Evolutionary conservation across 1,140 invertebrate genomes (phyloP).

Genomic region (Drosophila erecta): DNA sequence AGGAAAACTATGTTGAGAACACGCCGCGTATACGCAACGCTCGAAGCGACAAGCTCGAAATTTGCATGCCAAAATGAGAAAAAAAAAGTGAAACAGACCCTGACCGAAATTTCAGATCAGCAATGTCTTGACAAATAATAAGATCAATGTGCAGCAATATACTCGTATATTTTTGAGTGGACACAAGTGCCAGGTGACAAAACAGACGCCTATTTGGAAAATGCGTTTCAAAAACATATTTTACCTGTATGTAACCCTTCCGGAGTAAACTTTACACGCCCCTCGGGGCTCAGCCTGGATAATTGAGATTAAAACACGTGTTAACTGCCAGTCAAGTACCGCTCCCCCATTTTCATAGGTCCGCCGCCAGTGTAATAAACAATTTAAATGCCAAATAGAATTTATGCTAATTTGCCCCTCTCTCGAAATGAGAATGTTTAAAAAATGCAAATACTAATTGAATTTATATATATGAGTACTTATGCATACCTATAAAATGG

Average conservation of each 20-base stretch:
- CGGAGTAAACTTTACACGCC: conserved; percentile 11
- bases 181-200: not conserved
- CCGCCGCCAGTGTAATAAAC: conserved; percentile 28
- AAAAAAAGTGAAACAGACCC: conserved; percentile 38
- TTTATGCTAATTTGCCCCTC: conserved; percentile 38
- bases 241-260: conserved; percentile 4
- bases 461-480: conserved; percentile 21
- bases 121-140: conserved; percentile 8
- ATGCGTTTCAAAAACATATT: not conserved
- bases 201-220: not conserved
- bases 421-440: conserved; percentile 27
- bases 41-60: conserved; percentile 5
- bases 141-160: not conserved
- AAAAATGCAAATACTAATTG: conserved; percentile 57
- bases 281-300: conserved; percentile 22
- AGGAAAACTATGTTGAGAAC: conserved; percentile 23
- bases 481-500: not conserved
- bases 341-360: not conserved
- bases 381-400: conserved; percentile 54
- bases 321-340: conserved; percentile 42
- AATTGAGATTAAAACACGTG: conserved; percentile 52
- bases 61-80: conserved; percentile 46
- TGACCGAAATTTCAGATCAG: conserved; percentile 23
- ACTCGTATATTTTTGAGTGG: not conserved
- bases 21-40: conserved; percentile 56